Evolutionary conservation across 2,113 vertebrate species (phyloP).

Genomic region (Zosterops hypoxanthus): DNA sequence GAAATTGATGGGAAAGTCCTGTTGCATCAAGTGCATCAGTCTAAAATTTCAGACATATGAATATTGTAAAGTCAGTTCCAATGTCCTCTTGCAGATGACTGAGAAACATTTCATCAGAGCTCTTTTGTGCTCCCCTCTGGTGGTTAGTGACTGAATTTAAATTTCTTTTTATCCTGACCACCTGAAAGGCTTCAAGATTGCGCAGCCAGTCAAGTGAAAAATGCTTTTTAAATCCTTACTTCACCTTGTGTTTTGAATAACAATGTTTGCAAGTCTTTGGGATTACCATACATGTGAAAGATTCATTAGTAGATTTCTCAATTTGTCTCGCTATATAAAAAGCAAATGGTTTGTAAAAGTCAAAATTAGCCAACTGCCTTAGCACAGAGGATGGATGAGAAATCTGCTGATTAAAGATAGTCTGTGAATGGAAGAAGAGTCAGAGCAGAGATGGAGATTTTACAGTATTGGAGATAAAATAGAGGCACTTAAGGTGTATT

Average conservation of each 20-base stretch:
- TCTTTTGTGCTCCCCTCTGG: background rate
- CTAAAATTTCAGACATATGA: background rate
- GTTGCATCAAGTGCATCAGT: background rate
- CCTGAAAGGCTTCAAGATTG: background rate
- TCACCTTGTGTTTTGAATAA: background rate
- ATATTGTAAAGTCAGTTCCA: background rate
- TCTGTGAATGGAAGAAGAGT: background rate
- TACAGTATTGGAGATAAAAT: background rate
- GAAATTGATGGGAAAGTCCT: background rate
- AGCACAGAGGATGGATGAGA: background rate
- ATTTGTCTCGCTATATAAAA: background rate
- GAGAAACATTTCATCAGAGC: background rate
- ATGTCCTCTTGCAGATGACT: background rate
- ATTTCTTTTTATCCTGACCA: background rate
- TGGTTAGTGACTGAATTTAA: slow-evolving; percentile 1
- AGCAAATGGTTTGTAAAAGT: background rate
- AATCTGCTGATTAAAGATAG: background rate
- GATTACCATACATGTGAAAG: background rate
- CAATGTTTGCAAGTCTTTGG: background rate
- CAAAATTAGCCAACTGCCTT: background rate
- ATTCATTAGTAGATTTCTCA: background rate
- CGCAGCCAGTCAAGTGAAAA: background rate
- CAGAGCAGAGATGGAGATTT: background rate
- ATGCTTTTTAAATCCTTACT: background rate
- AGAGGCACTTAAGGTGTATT: background rate